Evolutionary conservation across 2,113 vertebrate genomes (phyloP).

Genomic region (Pollachius pollachius): DNA sequence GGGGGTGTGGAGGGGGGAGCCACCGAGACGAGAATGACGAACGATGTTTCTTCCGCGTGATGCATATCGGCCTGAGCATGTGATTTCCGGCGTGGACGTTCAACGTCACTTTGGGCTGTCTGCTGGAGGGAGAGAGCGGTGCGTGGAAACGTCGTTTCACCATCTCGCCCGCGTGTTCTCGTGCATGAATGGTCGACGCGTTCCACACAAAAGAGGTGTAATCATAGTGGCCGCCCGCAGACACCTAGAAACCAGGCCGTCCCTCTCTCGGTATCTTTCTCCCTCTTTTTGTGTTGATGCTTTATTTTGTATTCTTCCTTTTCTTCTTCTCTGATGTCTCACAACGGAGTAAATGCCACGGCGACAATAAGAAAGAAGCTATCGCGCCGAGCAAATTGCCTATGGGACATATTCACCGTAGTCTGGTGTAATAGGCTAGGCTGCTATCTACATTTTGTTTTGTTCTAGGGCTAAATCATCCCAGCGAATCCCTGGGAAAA

Average conservation of each 20-base stretch:
- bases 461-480: not conserved
- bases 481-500: not conserved
- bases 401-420: not conserved
- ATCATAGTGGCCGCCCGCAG: slow-evolving; percentile 37
- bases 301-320: not conserved
- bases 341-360: not conserved
- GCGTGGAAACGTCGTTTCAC: slow-evolving; percentile 34
- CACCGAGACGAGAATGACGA: slow-evolving; percentile 37
- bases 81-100: slow-evolving; percentile 49
- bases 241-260: not conserved
- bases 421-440: not conserved
- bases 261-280: slow-evolving; percentile 2
- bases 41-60: slow-evolving; percentile 47
- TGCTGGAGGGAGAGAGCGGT: slow-evolving; percentile 20
- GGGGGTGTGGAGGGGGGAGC: slow-evolving; percentile 24
- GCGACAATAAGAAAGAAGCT: not conserved
- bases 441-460: not conserved
- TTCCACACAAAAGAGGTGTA: slow-evolving; percentile 50
- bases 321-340: not conserved
- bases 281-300: not conserved
- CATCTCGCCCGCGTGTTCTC: slow-evolving; percentile 33
- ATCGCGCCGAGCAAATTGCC: not conserved
- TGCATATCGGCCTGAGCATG: slow-evolving; percentile 49
- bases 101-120: slow-evolving; percentile 51
- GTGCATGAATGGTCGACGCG: slow-evolving; percentile 55